Percentiles rank a stretch among this genome's conserved stretches.
Conservation (phyloP, 1,140 invertebrate species). For the Carcinoscorpius rotundicauda region DNA sequence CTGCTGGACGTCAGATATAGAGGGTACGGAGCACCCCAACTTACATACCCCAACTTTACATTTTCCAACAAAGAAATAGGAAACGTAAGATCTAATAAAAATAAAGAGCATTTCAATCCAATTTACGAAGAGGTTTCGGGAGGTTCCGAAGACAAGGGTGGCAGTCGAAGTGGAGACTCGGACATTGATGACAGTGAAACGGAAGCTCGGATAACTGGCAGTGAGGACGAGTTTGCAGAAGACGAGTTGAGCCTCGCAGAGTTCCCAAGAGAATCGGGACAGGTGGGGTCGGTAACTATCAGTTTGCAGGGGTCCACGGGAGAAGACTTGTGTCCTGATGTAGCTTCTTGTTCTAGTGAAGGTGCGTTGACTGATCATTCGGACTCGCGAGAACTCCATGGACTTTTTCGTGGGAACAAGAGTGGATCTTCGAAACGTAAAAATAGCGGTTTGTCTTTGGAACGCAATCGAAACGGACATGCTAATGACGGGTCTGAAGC, state of each 20-base stretch:
- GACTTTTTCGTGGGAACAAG: conserved; percentile 4
- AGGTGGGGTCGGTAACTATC: conserved; percentile 19
- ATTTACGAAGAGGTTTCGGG: conserved; percentile 25
- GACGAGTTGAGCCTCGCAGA: conserved; percentile 23
- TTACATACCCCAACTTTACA: conserved; percentile 18
- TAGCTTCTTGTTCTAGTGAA: conserved; percentile 16
- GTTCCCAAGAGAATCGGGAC: conserved; percentile 13
- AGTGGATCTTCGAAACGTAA: background rate
- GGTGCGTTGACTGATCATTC: conserved; percentile 5
- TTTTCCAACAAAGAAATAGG: conserved; percentile 1
- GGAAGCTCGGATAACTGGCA: conserved; percentile 16
- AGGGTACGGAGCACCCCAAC: conserved; percentile 18
- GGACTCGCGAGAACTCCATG: conserved; percentile 6
- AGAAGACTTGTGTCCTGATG: conserved; percentile 21
- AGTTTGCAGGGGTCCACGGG: conserved; percentile 21
- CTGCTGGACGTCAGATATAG: conserved; percentile 24
- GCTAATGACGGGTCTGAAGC: conserved; percentile 19
- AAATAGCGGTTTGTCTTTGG: conserved; percentile 16
- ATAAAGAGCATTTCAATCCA: conserved; percentile 22
- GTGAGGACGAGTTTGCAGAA: conserved; percentile 25
- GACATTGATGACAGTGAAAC: conserved; percentile 23
- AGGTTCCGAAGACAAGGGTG: conserved; percentile 17
- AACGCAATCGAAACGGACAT: conserved; percentile 21
- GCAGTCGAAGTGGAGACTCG: conserved; percentile 14
- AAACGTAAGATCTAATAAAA: conserved; percentile 4